These are phyloP conservation scores for Tinea semifulvella DNA, from an alignment of 2,888 invertebrate genomes.

Conservation along the genomic window DNA sequence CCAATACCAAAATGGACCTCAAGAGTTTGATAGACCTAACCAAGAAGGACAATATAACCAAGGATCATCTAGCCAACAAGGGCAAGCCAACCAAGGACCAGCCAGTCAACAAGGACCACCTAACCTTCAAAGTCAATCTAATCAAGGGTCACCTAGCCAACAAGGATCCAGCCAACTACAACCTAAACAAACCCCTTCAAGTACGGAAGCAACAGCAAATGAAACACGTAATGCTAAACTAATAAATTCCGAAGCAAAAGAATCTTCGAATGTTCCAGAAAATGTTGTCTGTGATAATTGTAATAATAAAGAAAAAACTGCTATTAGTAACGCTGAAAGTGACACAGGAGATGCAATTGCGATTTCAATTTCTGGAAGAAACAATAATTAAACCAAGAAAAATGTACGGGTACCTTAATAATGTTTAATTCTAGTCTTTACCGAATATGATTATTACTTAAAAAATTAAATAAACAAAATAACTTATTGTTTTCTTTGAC, in stretches of 20 bases:
- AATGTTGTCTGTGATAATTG: background rate
- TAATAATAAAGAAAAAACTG: conserved; percentile 16
- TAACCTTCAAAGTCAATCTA: background rate
- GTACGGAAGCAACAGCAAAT: background rate
- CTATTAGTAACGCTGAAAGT: conserved; percentile 37
- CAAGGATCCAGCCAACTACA: no score
- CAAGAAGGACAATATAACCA: background rate
- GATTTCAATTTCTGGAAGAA: conserved; percentile 33
- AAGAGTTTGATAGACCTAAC: no score
- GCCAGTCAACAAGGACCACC: background rate
- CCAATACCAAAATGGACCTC: conserved; percentile 1
- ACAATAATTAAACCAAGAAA: no score
- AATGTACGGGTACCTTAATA: no score
- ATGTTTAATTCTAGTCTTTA: background rate
- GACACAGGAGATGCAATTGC: conserved; percentile 35
- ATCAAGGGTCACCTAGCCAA: background rate
- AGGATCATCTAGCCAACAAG: background rate
- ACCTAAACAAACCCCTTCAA: background rate
- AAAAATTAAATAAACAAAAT: background rate
- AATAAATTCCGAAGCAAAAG: no score
- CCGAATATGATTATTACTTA: background rate
- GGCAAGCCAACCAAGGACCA: background rate
- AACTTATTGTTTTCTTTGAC: background rate
- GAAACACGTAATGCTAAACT: background rate
- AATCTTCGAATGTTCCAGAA: background rate